Evolutionary conservation across 2,113 vertebrate species (phyloP), one percentile per base, ranked within the genome.

Genomic region (Hepsetus odoe): DNA sequence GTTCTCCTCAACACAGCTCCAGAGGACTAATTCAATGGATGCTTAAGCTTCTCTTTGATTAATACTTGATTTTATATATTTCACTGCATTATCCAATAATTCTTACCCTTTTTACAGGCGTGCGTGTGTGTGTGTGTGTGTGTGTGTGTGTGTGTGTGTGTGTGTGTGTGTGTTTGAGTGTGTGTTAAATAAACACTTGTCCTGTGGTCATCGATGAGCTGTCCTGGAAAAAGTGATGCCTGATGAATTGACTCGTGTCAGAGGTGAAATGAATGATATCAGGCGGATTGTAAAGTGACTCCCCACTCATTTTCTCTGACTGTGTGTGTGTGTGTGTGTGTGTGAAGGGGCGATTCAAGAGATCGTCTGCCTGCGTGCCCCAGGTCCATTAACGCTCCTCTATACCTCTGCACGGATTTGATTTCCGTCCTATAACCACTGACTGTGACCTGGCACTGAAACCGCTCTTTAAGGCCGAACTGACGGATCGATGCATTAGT

Each of bases 41-140:
- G 26, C 82, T 85, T 76, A 84, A 88, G 84, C 82, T 82, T 85
- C 72, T 80, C 85, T 83, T 86, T 81, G 74, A 90, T 90, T 85
- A 89, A 90, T 89, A 92, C 90, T 90, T 90, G 8, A 90, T 90
- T 62, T 66, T 62, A 33, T 22, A 66, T 44, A 68, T 77, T 70
- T 90, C 77, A 59, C 86, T 88, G 85, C 85, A 81, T 74, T 82
- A 84, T 80, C 86, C 59, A 35, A 38, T 76, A 80, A 85, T 86
- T 84, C 2, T 51, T 4, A 66, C 79, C 64, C 76, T 80, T 38
- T 77, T 76, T 26, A 73, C 77, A 18, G 58, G 55, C 74, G 42
- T 82, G 1, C 42, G 30, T 7, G 70, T 46, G 65, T 53, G 56
- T 32, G 76, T 66, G 69, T 40, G 74, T 46, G 51, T 49, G 18